These are phyloP conservation scores for Myotis pilosus DNA, from an alignment of 2,797 vertebrate species.

Conservation along the genomic window DNA sequence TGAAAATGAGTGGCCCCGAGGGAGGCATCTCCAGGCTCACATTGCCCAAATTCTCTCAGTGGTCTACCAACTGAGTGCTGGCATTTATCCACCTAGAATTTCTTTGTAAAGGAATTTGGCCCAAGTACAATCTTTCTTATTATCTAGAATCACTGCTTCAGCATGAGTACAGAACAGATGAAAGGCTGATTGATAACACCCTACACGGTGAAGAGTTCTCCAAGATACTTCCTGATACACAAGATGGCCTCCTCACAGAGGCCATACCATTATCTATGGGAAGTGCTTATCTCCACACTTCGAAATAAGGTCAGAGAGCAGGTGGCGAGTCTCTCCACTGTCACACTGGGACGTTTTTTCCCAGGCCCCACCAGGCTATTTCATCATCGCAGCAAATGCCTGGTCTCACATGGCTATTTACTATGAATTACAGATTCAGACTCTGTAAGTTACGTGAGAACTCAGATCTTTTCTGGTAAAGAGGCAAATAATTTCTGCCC, in stretches of 20 bases:
- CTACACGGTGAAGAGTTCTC: background rate
- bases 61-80: background rate
- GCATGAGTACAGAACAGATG: background rate
- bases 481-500: background rate
- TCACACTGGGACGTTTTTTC: background rate
- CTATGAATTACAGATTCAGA: background rate
- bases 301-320: background rate
- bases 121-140: background rate
- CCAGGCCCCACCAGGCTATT: background rate
- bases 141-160: background rate
- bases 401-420: background rate
- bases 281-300: background rate
- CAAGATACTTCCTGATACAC: background rate
- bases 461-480: background rate
- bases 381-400: background rate
- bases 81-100: background rate
- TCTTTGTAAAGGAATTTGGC: background rate
- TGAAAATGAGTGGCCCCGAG: background rate
- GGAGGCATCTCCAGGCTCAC: background rate
- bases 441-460: background rate
- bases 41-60: background rate
- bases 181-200: background rate
- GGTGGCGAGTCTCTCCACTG: rapidly evolving
- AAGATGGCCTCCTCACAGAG: background rate
- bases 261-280: too few relatives aligned